These are phyloP conservation scores for Talpa occidentalis DNA, from an alignment of 2,113 vertebrate genomes.

Conservation along the genomic window DNA sequence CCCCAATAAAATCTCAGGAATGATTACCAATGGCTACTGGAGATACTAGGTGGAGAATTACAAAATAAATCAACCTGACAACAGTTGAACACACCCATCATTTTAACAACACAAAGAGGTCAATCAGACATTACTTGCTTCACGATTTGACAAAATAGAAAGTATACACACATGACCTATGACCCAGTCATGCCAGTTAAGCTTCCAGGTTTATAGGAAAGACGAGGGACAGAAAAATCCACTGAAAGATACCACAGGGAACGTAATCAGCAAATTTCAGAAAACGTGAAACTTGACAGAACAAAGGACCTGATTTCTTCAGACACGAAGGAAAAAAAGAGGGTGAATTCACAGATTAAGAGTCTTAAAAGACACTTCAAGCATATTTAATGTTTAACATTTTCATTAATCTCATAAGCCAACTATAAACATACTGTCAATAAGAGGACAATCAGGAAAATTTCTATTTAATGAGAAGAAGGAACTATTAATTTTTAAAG, in stretches of 20 bases:
- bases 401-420: background rate
- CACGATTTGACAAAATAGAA: background rate
- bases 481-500: background rate
- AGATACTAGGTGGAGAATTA: background rate
- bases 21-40: background rate
- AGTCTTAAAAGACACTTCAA: background rate
- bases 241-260: background rate
- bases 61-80: background rate
- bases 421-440: background rate
- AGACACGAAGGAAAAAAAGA: background rate
- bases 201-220: background rate
- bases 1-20: background rate
- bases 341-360: background rate
- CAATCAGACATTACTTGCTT: background rate
- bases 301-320: background rate
- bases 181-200: background rate
- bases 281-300: background rate
- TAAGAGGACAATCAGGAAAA: background rate
- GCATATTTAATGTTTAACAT: background rate
- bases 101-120: background rate
- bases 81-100: background rate
- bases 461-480: background rate
- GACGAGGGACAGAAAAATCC: background rate
- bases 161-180: background rate
- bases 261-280: background rate